Evolutionary conservation across 2,797 vertebrate genomes (phyloP).

Genomic region (Schizothorax lantsangensis): DNA sequence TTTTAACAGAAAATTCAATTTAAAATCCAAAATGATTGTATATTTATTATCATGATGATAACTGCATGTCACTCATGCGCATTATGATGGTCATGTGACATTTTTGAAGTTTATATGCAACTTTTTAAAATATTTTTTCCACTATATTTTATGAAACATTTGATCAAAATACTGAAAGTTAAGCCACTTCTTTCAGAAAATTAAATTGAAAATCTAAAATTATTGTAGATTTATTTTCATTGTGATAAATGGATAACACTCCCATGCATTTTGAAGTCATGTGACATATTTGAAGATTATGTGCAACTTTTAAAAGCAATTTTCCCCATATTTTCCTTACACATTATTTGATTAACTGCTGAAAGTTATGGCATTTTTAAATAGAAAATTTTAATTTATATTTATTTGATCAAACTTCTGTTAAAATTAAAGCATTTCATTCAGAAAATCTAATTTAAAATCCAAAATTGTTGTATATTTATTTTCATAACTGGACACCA

Average conservation of each 20-base stretch:
- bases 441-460: neutral
- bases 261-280: neutral
- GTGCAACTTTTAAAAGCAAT: neutral
- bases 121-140: neutral
- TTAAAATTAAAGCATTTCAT: neutral
- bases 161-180: neutral
- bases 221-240: neutral
- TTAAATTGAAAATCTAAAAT: neutral
- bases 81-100: neutral
- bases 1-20: no score
- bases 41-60: neutral
- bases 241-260: neutral
- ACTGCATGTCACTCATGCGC: neutral
- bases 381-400: no score
- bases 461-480: neutral
- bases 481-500: neutral
- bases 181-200: no score
- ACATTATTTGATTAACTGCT: neutral
- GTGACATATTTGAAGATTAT: neutral
- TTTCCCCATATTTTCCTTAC: neutral
- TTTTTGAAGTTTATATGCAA: neutral
- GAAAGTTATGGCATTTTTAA: no score
- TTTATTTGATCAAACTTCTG: no score
- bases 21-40: neutral
- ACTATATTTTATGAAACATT: neutral